Evolutionary conservation across 2,113 vertebrate genomes (phyloP).

Genomic region (Acinonyx jubatus): DNA sequence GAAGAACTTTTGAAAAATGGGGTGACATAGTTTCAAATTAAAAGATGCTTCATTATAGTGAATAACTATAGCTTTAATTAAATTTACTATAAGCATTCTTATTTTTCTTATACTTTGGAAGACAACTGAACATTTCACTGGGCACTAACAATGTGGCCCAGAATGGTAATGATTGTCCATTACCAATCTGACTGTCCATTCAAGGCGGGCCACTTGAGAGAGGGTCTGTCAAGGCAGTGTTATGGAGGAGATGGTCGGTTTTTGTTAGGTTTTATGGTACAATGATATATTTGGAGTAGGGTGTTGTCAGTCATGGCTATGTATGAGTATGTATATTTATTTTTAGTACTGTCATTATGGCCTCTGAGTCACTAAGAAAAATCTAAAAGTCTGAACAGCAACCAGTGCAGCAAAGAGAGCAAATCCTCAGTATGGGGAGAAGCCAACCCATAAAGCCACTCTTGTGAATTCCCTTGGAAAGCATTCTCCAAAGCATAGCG

Average conservation of each 20-base stretch:
- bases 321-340: not conserved
- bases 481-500: not conserved
- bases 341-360: not conserved
- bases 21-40: not conserved
- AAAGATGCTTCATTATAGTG: not conserved
- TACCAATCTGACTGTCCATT: not conserved
- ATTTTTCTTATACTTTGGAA: not conserved
- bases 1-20: not conserved
- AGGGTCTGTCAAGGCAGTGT: not conserved
- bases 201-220: not conserved
- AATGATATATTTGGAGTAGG: not conserved
- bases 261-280: not conserved
- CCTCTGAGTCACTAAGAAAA: not conserved
- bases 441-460: not conserved
- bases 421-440: not conserved
- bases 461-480: not conserved
- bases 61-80: not conserved
- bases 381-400: not conserved
- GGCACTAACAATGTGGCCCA: not conserved
- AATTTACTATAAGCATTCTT: not conserved
- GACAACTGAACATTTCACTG: not conserved
- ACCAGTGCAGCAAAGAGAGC: not conserved
- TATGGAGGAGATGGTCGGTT: not conserved
- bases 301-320: not conserved
- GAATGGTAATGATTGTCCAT: not conserved